Conservation (phyloP, 2,888 invertebrate species). For the Netelia virgata region DNA sequence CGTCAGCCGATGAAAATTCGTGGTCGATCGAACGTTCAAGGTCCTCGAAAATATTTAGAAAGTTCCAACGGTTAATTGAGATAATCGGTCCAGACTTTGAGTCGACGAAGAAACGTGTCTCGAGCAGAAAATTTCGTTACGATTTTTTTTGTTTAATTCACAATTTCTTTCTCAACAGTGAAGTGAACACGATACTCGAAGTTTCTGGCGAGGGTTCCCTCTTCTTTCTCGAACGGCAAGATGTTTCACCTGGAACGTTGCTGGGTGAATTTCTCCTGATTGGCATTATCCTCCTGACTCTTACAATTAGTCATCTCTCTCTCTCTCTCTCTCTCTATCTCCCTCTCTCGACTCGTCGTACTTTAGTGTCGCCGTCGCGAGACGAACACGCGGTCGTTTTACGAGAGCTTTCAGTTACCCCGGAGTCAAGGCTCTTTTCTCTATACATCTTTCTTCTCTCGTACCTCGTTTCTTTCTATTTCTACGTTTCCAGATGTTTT, state of each 20-base stretch:
- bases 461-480: conserved; percentile 32
- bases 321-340: background rate
- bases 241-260: background rate
- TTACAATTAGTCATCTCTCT: background rate
- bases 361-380: conserved; percentile 17
- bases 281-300: conserved; percentile 26
- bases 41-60: conserved; percentile 8
- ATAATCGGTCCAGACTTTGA: conserved; percentile 7
- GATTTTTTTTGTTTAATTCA: conserved; percentile 1
- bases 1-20: background rate
- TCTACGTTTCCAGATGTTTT: conserved; percentile 55
- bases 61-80: conserved; percentile 6
- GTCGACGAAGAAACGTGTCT: background rate
- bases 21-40: background rate
- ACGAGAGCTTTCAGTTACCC: conserved; percentile 19
- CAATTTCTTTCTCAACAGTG: background rate
- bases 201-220: conserved; percentile 9
- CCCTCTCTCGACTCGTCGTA: background rate
- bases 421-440: conserved; percentile 50
- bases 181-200: conserved; percentile 1
- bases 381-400: conserved; percentile 31
- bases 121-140: conserved; percentile 21
- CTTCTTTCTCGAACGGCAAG: conserved; percentile 1
- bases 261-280: conserved; percentile 4
- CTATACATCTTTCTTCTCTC: conserved; percentile 15